A percentile compares a stretch with the other conserved stretches of the same genome.
Evolutionary conservation across 2,888 invertebrate genomes (phyloP).

Genomic region (Drosophila algonquin): DNA sequence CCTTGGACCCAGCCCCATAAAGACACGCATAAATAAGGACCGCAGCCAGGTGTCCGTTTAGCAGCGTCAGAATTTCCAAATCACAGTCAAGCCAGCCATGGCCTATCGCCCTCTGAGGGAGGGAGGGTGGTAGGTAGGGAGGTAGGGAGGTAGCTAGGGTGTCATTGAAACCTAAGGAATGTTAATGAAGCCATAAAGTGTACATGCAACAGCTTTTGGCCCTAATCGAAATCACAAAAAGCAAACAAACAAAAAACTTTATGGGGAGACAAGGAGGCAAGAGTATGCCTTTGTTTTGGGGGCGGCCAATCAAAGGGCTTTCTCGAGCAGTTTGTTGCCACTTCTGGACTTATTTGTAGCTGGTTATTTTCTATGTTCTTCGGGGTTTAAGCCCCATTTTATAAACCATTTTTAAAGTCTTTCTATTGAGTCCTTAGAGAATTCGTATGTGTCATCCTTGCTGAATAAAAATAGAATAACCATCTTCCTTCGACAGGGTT

Average conservation of each 20-base stretch:
- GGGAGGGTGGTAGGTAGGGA: not conserved
- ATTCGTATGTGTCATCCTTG: no score
- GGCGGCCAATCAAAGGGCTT: slow-evolving; percentile 5
- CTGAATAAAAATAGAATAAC: not conserved
- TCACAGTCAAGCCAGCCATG: slow-evolving; percentile 10
- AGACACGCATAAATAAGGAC: slow-evolving; percentile 56
- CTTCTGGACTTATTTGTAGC: slow-evolving; percentile 16
- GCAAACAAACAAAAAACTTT: slow-evolving; percentile 16
- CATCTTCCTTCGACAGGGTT: not conserved
- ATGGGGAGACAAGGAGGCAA: slow-evolving; percentile 4
- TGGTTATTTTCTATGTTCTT: slow-evolving; percentile 30
- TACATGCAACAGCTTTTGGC: slow-evolving; percentile 51
- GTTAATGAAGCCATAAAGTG: slow-evolving; percentile 77
- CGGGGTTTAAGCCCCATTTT: slow-evolving; percentile 17
- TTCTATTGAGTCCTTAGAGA: no score
- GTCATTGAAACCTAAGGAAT: slow-evolving; percentile 64
- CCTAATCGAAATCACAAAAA: slow-evolving; percentile 53
- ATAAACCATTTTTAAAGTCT: slow-evolving; percentile 4
- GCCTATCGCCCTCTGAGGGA: not conserved
- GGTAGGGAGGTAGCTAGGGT: slow-evolving; percentile 2
- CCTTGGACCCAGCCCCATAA: slow-evolving; percentile 38
- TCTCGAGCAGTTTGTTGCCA: slow-evolving; percentile 7
- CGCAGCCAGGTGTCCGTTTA: slow-evolving; percentile 34
- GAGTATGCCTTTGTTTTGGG: slow-evolving; percentile 18
- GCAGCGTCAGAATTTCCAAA: slow-evolving; percentile 41